phyloP scores from a whole-genome alignment of 2,888 invertebrate species.

The Cantharis lateralis region DNA sequence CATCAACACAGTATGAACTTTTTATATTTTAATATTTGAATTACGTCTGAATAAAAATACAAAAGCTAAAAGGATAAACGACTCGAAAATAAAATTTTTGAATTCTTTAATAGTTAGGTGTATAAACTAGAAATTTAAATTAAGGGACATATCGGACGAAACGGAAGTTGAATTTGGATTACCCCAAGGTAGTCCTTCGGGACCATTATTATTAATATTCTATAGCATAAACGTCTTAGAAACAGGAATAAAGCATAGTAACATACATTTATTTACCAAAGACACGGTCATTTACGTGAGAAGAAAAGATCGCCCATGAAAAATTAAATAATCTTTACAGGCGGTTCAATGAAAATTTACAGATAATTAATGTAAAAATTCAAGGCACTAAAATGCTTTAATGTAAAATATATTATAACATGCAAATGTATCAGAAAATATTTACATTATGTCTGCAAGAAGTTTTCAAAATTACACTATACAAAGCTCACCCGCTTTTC shows the following conservation, averaged over 20 bases:
- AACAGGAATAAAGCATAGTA: not conserved
- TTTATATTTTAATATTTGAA: not conserved
- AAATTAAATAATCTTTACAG: not conserved
- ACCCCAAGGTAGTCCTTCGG: not conserved
- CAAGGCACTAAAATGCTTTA: no score
- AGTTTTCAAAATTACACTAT: no score
- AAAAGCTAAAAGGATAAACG: not conserved
- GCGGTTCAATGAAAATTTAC: not conserved
- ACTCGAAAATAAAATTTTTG: not conserved
- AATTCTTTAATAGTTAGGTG: not conserved
- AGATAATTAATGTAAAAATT: not conserved
- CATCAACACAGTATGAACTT: conserved; percentile 7
- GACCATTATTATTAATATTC: not conserved
- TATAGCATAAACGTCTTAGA: not conserved
- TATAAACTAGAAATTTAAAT: not conserved
- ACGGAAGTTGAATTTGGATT: not conserved
- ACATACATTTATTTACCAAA: not conserved
- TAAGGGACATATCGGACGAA: not conserved
- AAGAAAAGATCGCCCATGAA: not conserved
- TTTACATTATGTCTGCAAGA: no score
- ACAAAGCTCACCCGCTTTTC: no score
- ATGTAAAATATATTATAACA: no score
- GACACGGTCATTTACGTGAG: not conserved
- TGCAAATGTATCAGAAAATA: no score
- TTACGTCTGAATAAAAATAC: not conserved